Evolutionary conservation across 2,888 invertebrate genomes (phyloP), one percentile per base, ranked within the genome.

Genomic region (Acanthoscelides obtectus): DNA sequence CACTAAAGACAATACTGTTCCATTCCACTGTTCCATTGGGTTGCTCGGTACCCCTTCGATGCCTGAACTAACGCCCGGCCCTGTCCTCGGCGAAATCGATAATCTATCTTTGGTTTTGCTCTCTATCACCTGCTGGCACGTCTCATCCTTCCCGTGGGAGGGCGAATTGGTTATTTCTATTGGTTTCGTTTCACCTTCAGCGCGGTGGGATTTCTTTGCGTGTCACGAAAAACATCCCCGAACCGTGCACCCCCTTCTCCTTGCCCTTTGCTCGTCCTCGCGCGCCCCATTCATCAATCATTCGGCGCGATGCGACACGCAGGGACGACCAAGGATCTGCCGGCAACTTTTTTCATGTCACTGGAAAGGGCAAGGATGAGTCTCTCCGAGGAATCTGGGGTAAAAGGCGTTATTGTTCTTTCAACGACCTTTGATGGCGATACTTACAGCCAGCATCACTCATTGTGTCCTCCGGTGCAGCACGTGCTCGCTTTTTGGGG

Each of bases 121-220:
- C 22, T 67, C 22, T 67, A 67, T 67, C 67, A 22, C 22, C 67
- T 22, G 22, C 22, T 22, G 22, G 22, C 67, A 22, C 67, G 45
- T 45, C 45, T 45, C 45, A 45, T 45, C 45, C 12, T 21, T 22
- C 67, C 67, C 20, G 3, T 6, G 45, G 45, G 45, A 45, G 45
- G 45, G 20, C 64, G 66, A 67, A 71, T 72, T 69, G 70, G 66
- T 72, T 71, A 71, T 66, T 71, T 72, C 72, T 69, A 70, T 72
- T 70, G 70, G 68, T 64, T 71, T 70, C 64, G 63, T 71, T 70
- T 64, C 68, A 72, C 45, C 69, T 71, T 45, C 69, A 69, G 66
- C 64, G 67, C 70, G 64, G 5, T 45, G 45, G 45, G 45, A 45
- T 45, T 45, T 45, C 45, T 45, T 45, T 45, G 45, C 45, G 45